Base-by-base conservation (phyloP, 2,113 vertebrate species). In the Genyomyrus donnyi region DNA sequence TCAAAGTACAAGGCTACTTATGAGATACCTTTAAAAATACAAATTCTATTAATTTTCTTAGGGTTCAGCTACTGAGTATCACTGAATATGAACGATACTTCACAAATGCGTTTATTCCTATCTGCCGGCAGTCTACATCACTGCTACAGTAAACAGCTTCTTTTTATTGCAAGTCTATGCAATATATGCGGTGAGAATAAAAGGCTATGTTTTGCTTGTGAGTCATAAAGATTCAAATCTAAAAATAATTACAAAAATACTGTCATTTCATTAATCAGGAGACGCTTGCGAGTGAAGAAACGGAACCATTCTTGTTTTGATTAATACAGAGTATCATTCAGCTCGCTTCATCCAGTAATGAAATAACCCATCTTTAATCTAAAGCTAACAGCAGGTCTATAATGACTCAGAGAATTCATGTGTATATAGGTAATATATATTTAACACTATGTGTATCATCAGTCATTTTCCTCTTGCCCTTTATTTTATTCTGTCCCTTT, bases 231-330 rank as follows among this genome's bases (percentile, higher is more conserved):
- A 62, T 31, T 89, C 35, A 56, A 85, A 85, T 62, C 52, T 85
- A 85, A 31, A 58, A 89, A 46, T 89, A 24, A 84, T 84, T 89
- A 74, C 24, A 89, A 89, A 89, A 89, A 88, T 88, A 74, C 88
- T 83, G 66, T 7, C 11, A 53, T 89, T 89, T 80, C 66, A 50
- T 35, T 74, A 89, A 80, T n/a, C 35, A 46, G 35, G n/a, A 87
- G 50, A 31, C 42, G 46, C 46, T 27, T 49, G 66, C n/a, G 50
- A 89, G 70, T 89, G 31, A 89, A 50, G 48, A 52, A 45, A 88
- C 21, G 3, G 27, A 7, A 24, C 56, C 56, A 4, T 52, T 24
- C 87, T 88, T 9, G 13, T 62, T 88, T 45, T 19, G 85, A 53
- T 15, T 53, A 87, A 45, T 45, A 19, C 35, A 21, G 80, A 46